Percentiles rank a stretch among this genome's conserved stretches.
Conservation (phyloP, 2,888 invertebrate species). For the Pseudoips prasinana region DNA sequence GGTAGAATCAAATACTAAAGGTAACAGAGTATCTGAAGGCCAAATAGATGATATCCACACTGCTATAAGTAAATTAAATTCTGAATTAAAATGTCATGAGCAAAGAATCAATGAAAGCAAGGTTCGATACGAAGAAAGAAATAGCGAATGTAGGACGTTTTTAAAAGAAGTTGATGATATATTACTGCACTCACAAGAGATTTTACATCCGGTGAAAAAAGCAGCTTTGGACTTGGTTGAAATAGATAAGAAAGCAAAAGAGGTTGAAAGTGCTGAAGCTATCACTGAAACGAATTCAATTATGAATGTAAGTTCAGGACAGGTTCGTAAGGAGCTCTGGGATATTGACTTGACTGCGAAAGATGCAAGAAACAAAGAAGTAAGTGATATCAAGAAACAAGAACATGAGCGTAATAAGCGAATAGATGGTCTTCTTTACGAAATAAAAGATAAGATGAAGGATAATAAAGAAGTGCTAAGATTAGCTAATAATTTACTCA, state of each 20-base stretch:
- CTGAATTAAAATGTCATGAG: slow-evolving; percentile 63
- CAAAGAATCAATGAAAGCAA: slow-evolving; percentile 61
- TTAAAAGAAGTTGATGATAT: slow-evolving; percentile 69
- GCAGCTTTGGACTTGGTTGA: slow-evolving; percentile 8
- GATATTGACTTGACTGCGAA: slow-evolving; percentile 46
- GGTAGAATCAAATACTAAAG: slow-evolving; percentile 2
- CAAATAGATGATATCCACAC: slow-evolving; percentile 63
- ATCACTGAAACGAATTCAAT: slow-evolving; percentile 7
- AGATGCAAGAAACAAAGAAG: slow-evolving; percentile 40
- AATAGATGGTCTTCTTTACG: slow-evolving; percentile 58
- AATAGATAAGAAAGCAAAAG: not conserved
- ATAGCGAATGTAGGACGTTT: slow-evolving; percentile 63
- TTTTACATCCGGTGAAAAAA: slow-evolving; percentile 53
- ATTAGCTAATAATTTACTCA: slow-evolving; percentile 62
- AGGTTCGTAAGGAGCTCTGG: slow-evolving; percentile 52
- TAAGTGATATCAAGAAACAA: slow-evolving; percentile 43
- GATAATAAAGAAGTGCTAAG: slow-evolving; percentile 68
- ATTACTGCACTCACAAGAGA: slow-evolving; percentile 57
- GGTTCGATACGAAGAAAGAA: slow-evolving; percentile 56
- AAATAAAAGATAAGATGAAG: slow-evolving; percentile 72
- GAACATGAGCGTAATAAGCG: slow-evolving; percentile 55
- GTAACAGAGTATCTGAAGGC: slow-evolving; percentile 42
- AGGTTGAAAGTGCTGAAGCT: slow-evolving; percentile 4
- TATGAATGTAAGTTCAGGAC: slow-evolving; percentile 22
- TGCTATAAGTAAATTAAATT: slow-evolving; percentile 61